These are phyloP conservation scores for Platalea minor DNA, from an alignment of 2,797 vertebrate species.

Conservation along the genomic window DNA sequence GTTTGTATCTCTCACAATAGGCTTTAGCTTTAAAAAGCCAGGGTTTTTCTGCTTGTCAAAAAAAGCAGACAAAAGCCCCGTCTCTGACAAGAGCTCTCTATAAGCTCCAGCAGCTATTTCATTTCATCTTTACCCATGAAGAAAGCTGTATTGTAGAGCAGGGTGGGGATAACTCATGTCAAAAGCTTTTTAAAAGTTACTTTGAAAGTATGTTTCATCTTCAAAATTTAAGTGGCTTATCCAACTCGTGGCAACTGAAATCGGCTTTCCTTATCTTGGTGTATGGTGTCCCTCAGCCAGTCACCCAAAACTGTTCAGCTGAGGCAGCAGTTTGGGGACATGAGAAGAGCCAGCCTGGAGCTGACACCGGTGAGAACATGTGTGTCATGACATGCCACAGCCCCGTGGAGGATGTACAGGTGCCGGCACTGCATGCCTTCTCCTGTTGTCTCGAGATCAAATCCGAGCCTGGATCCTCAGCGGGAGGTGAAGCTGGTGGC, in stretches of 20 bases:
- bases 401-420: rapidly evolving
- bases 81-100: constrained; percentile 32
- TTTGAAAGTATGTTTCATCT: constrained; percentile 55
- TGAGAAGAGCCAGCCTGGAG: background rate
- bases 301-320: background rate
- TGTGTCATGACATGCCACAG: background rate
- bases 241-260: constrained; percentile 18
- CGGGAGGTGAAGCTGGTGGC: background rate
- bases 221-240: constrained; percentile 62
- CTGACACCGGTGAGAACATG: background rate
- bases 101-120: constrained; percentile 36
- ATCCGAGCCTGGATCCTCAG: background rate
- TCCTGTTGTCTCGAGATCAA: background rate
- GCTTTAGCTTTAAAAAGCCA: constrained; percentile 37
- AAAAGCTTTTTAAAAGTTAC: constrained; percentile 60
- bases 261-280: constrained; percentile 30
- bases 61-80: constrained; percentile 39
- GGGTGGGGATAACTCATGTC: constrained; percentile 26
- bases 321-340: constrained; percentile 24
- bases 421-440: background rate
- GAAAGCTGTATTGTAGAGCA: constrained; percentile 6
- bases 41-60: constrained; percentile 46
- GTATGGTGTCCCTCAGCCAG: background rate
- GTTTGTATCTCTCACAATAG: constrained; percentile 39
- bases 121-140: constrained; percentile 40